Evolutionary conservation across 2,888 invertebrate species (phyloP).

Genomic region (Pseudolycoriella hygida): DNA sequence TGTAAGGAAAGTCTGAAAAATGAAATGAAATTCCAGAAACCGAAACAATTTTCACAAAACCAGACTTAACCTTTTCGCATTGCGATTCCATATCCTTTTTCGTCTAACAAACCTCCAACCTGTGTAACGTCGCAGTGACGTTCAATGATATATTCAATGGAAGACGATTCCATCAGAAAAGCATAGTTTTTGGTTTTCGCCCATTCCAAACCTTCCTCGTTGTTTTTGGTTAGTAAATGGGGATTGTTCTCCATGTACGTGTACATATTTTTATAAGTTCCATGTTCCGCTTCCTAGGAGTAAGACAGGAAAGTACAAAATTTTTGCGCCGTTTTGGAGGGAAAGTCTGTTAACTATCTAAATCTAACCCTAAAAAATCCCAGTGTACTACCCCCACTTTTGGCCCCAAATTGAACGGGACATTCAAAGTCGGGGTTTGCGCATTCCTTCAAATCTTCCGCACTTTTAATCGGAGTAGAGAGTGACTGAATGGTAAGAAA

Average conservation of each 20-base stretch:
- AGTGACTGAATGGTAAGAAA: slow-evolving; percentile 69
- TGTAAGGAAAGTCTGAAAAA: slow-evolving; percentile 33
- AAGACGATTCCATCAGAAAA: slow-evolving; percentile 62
- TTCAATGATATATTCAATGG: slow-evolving; percentile 56
- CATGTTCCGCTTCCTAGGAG: slow-evolving; percentile 64
- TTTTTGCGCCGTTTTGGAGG: background rate
- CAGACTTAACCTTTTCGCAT: slow-evolving; percentile 39
- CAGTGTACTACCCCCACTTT: slow-evolving; percentile 69
- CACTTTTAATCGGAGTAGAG: slow-evolving; percentile 53
- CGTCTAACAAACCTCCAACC: slow-evolving; percentile 44
- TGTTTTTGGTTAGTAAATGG: slow-evolving; percentile 31
- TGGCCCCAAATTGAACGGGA: slow-evolving; percentile 72
- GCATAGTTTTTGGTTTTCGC: slow-evolving; percentile 39
- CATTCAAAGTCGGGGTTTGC: slow-evolving; percentile 44
- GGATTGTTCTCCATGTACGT: slow-evolving; percentile 54
- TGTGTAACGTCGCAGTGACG: slow-evolving; percentile 43
- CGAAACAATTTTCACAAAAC: background rate
- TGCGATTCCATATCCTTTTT: slow-evolving; percentile 58
- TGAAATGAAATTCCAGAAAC: no score
- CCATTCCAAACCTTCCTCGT: slow-evolving; percentile 37
- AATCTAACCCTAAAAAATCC: slow-evolving; percentile 66
- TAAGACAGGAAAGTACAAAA: slow-evolving; percentile 3
- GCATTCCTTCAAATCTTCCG: slow-evolving; percentile 46
- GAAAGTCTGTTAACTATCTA: no score
- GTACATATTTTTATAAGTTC: slow-evolving; percentile 65